These are phyloP conservation scores for Pandemis corylana DNA, from an alignment of 2,888 invertebrate genomes.

Conservation along the genomic window DNA sequence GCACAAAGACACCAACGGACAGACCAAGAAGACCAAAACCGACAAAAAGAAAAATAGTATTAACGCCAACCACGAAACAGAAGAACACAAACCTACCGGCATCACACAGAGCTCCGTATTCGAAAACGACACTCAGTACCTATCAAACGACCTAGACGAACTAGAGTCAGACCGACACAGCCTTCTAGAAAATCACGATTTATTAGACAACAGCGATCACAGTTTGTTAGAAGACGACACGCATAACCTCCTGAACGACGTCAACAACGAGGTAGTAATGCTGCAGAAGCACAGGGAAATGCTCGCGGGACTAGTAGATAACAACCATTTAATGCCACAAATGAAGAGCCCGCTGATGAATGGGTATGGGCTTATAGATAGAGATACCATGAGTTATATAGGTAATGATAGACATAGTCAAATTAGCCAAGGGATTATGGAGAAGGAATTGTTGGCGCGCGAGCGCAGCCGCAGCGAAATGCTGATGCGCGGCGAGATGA, in stretches of 20 bases:
- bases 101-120: constrained; percentile 63
- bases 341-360: constrained; percentile 71
- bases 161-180: constrained; percentile 81
- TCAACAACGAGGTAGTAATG: constrained; percentile 70
- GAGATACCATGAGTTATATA: constrained; percentile 70
- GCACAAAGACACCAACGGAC: constrained; percentile 79
- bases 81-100: constrained; percentile 46
- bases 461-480: constrained; percentile 72
- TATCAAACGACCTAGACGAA: constrained; percentile 76
- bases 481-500: constrained; percentile 73
- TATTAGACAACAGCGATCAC: constrained; percentile 79
- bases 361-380: constrained; percentile 74
- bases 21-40: constrained; percentile 74
- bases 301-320: constrained; percentile 73
- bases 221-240: constrained; percentile 76
- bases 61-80: constrained; percentile 62
- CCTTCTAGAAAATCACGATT: constrained; percentile 77
- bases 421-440: constrained; percentile 72
- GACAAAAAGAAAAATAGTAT: constrained; percentile 83
- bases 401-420: constrained; percentile 75
- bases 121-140: constrained; percentile 70
- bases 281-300: constrained; percentile 77
- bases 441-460: constrained; percentile 70
- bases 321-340: constrained; percentile 68
- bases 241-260: constrained; percentile 72